Base-by-base conservation (phyloP, 2,888 invertebrate species). In the Ormyrus thymus region DNA sequence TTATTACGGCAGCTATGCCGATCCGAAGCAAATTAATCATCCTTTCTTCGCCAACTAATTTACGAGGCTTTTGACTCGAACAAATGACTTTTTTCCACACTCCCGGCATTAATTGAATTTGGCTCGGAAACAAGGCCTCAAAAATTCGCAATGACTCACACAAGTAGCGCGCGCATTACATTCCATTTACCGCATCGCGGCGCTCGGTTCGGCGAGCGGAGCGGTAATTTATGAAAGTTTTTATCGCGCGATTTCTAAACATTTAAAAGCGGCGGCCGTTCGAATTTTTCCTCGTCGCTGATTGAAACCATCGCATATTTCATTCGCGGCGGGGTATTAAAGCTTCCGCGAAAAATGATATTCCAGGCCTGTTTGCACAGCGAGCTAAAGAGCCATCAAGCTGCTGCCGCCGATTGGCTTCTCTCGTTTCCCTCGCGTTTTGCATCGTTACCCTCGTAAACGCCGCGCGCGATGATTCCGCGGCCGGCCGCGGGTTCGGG, bases 271-370 rank as follows among this genome's bases (percentile, higher is more conserved):
- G 79, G 51, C 82, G 82, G 4, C 80, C 81, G 78, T 82, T 82
- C 83, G 79, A 83, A 83, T 84, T 85, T 85, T 84, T 83, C 83
- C 72, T 4, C 29, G 43, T 10, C 59, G 61, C 53, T 68, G 78
- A 78, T 78, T 78, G 61, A 78, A 78, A 78, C 50, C 51, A 62
- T 56, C 55, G 3, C 62, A 55, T 78, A 61, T 59, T 69, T 76
- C 55, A 78, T 66, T 46, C 43, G 10, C 56, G 50, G 10, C 59
- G 11, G 15, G 9, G 7, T 45, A 66, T 56, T 66, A 72, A 73
- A 68, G 61, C 85, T 85, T 84, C 83, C 79, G 81, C 82, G 83
- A 81, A 82, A 71, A 74, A 68, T 80, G 51, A 74, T 75, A 73
- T 70, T 59, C 45, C 58, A 55, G 50, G 9, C 50, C 50, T 75